Evolutionary conservation across 2,113 vertebrate genomes (phyloP).

Genomic region (Panthera uncia): DNA sequence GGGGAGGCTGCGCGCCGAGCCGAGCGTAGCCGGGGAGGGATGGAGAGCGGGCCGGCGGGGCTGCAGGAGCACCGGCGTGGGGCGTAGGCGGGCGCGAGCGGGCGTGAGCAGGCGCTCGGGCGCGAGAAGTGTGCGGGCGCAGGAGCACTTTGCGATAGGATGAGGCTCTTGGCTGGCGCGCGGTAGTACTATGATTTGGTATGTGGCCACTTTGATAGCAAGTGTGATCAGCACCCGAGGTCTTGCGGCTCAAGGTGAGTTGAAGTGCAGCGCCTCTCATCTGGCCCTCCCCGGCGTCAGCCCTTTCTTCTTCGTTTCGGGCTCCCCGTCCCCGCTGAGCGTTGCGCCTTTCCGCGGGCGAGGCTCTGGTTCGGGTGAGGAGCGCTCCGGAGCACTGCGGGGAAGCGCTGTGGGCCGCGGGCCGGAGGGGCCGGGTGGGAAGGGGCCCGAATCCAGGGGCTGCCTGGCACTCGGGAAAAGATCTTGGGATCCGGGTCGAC

Average conservation of each 20-base stretch:
- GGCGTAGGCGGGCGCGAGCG: constrained; percentile 79
- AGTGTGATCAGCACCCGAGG: constrained; percentile 97
- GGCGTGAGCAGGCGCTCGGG: constrained; percentile 71
- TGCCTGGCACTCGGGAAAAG: not conserved
- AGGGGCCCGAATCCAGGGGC: not conserved
- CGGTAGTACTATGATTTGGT: constrained; percentile 94
- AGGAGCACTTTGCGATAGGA: constrained; percentile 92
- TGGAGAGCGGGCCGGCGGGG: constrained; percentile 89
- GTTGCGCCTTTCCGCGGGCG: not conserved
- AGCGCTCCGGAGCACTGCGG: not conserved
- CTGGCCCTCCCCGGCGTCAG: not conserved
- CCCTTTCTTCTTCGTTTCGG: not conserved
- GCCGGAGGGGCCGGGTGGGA: not conserved
- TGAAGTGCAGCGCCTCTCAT: constrained; percentile 86
- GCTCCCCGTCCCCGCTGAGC: not conserved
- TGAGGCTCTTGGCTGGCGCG: constrained; percentile 88
- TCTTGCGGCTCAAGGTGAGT: constrained; percentile 99
- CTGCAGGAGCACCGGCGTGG: constrained; percentile 83
- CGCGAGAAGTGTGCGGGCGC: constrained; percentile 88
- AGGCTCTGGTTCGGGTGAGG: not conserved
- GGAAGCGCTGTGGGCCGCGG: not conserved
- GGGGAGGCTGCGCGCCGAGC: constrained; percentile 85
- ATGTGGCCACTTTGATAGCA: constrained; percentile 99
- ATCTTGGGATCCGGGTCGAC: not conserved
- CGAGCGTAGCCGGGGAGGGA: constrained; percentile 87